Base-by-base conservation (phyloP, 1,140 invertebrate species). In the Cyrtorhinus lividipennis region DNA sequence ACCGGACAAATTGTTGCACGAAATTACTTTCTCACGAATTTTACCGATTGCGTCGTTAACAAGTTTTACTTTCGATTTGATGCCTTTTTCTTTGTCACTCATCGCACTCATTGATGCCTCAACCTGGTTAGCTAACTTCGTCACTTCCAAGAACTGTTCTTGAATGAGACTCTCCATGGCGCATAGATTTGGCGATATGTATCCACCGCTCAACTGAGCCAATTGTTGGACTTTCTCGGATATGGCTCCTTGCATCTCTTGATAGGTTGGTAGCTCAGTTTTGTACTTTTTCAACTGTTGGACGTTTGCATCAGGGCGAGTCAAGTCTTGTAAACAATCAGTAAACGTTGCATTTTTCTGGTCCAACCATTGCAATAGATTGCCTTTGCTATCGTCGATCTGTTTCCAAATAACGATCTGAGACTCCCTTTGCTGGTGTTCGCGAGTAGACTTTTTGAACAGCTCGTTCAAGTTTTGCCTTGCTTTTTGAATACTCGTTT, bases 321-420 rank as follows among this genome's bases (percentile, higher is more conserved):
- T 77, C 18, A 85, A 81, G 70, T 86, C 83, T 68, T 85, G 82
- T 24, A 84, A 80, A 62, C 86, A 84, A 69, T 85, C 81, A 24
- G 81, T 81, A 2, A 95, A 74, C 24, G 80, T 80, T 67, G 84
- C 81, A 65, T 86, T 85, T 8, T 88, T 92, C 67, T 88, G 84
- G 64, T 80, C 83, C 2, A 94, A 70, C 94, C 94, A 97, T 26
- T 81, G 81, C 0, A 86, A 73, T 15, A 95, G 76, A 70, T 92
- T 87, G 66, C 86, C 84, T 70, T 89, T 90, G 0, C 84, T 81
- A 65, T 90, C 86, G 62, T 92, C 85, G 3, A 95, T 87, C 72
- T 95, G 90, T 67, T 90, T 88, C 91, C 92, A 95, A 56, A 95
- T 86, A 2, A 90, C 84, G 0, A 87, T 76, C 72, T 95, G 90